Conservation (phyloP, 2,113 vertebrate genomes). For the Menidia beryllina region DNA sequence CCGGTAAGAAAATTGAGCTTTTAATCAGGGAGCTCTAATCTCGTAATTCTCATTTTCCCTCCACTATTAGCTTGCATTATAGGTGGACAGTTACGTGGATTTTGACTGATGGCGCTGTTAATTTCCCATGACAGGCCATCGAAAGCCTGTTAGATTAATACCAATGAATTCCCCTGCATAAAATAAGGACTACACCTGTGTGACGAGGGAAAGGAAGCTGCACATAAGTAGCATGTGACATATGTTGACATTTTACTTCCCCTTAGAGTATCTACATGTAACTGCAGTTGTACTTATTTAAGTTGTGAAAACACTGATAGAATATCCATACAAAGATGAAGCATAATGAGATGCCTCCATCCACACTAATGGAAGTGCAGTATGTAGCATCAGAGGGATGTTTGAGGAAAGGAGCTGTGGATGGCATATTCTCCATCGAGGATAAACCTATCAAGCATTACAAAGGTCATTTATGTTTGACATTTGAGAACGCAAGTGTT, state of each 20-base stretch:
- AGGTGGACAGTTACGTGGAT: conserved; percentile 20
- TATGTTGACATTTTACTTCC: no score
- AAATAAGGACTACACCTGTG: conserved; percentile 25
- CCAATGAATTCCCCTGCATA: conserved; percentile 23
- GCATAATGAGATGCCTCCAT: conserved; percentile 67
- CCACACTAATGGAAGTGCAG: conserved; percentile 62
- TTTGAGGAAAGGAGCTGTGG: conserved; percentile 47
- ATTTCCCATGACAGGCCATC: conserved; percentile 41
- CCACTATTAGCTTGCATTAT: conserved; percentile 16
- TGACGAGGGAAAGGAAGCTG: not conserved
- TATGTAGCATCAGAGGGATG: conserved; percentile 59
- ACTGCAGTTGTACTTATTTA: no score
- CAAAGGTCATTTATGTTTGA: conserved; percentile 55
- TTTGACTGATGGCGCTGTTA: conserved; percentile 54
- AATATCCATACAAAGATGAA: conserved; percentile 63
- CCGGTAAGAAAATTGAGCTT: conserved; percentile 84
- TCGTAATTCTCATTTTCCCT: conserved; percentile 12
- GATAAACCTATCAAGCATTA: conserved; percentile 40
- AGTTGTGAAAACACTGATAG: conserved; percentile 52
- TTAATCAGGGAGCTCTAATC: conserved; percentile 29
- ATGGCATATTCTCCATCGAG: conserved; percentile 50
- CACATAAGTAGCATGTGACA: no score
- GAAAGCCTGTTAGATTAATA: conserved; percentile 43
- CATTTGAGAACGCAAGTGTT: no score
- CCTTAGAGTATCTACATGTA: no score